Percentiles rank a stretch among this genome's conserved stretches.
phyloP scores from a whole-genome alignment of 2,113 vertebrate genomes.

The Sinocyclocheilus rhinocerous region DNA sequence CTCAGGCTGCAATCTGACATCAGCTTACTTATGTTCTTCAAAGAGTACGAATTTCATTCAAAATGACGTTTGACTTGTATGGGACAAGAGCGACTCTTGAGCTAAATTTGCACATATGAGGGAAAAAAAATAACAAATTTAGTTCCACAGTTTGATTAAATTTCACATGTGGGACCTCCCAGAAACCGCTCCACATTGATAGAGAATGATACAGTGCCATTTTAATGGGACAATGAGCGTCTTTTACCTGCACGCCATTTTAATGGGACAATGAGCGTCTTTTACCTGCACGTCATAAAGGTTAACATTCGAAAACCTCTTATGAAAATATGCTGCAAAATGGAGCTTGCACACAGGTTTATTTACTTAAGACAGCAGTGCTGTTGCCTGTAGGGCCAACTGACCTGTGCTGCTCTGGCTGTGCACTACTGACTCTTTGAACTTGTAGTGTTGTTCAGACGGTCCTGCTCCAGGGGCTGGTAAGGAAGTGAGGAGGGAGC shows the following conservation, averaged over 20 bases:
- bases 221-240: neutral
- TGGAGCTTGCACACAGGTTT: slow-evolving; percentile 49
- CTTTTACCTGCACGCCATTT: neutral
- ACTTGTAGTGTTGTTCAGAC: slow-evolving; percentile 58
- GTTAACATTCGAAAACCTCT: slow-evolving; percentile 33
- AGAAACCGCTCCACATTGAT: neutral
- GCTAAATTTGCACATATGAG: slow-evolving; percentile 31
- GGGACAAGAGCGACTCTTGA: slow-evolving; percentile 42
- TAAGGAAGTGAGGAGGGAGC: slow-evolving; percentile 58
- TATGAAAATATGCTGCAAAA: slow-evolving; percentile 50
- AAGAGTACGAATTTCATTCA: slow-evolving; percentile 57
- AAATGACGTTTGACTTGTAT: slow-evolving; percentile 48
- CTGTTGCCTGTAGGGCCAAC: slow-evolving; percentile 50
- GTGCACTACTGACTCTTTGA: slow-evolving; percentile 57
- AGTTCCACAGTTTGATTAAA: slow-evolving; percentile 40
- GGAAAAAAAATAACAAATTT: neutral
- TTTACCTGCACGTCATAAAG: neutral
- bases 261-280: no score
- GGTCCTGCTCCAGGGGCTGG: slow-evolving; percentile 40
- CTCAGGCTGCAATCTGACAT: slow-evolving; percentile 60
- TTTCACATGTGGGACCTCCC: slow-evolving; percentile 42
- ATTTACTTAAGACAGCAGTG: slow-evolving; percentile 48
- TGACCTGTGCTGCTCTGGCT: slow-evolving; percentile 56
- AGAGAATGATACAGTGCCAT: neutral
- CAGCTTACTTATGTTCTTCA: slow-evolving; percentile 65